Conservation (phyloP, 2,113 vertebrate genomes). For the Gnathonemus longibarbis region DNA sequence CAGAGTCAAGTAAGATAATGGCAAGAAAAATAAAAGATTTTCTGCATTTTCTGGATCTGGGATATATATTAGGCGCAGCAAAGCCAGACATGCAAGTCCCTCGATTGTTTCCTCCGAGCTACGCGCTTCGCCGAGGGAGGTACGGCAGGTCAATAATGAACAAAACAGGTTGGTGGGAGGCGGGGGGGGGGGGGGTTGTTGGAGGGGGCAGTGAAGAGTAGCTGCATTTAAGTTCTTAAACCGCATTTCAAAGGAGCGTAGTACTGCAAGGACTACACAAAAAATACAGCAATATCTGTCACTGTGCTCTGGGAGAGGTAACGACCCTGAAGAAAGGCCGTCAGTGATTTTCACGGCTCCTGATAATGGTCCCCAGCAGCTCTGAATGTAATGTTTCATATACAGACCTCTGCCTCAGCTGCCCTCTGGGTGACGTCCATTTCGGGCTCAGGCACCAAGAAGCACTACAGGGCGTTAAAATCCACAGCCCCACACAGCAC, state of each 20-base stretch:
- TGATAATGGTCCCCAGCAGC: neutral
- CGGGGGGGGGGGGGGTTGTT: slow-evolving; percentile 4
- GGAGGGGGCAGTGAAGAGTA: slow-evolving; percentile 12
- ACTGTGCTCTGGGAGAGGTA: neutral
- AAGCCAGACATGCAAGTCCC: slow-evolving; percentile 46
- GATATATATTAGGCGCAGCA: slow-evolving; percentile 48
- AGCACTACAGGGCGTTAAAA: neutral
- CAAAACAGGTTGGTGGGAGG: slow-evolving; percentile 42
- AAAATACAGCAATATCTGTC: neutral
- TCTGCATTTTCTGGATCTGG: slow-evolving; percentile 42
- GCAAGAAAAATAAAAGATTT: slow-evolving; percentile 45
- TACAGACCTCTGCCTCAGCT: neutral
- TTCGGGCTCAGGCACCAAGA: neutral
- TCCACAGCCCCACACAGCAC: neutral
- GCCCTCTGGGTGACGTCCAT: neutral
- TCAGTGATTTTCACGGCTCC: slow-evolving; percentile 8
- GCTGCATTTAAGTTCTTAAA: slow-evolving; percentile 25
- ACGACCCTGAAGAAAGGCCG: neutral
- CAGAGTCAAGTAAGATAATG: neutral
- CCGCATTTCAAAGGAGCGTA: slow-evolving; percentile 3
- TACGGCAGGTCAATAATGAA: slow-evolving; percentile 38
- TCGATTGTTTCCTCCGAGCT: slow-evolving; percentile 42
- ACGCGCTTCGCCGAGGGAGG: slow-evolving; percentile 38
- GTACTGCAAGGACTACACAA: neutral
- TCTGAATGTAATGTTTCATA: slow-evolving; percentile 10